Conservation (phyloP, 2,888 invertebrate genomes). For the Erebia aethiops region DNA sequence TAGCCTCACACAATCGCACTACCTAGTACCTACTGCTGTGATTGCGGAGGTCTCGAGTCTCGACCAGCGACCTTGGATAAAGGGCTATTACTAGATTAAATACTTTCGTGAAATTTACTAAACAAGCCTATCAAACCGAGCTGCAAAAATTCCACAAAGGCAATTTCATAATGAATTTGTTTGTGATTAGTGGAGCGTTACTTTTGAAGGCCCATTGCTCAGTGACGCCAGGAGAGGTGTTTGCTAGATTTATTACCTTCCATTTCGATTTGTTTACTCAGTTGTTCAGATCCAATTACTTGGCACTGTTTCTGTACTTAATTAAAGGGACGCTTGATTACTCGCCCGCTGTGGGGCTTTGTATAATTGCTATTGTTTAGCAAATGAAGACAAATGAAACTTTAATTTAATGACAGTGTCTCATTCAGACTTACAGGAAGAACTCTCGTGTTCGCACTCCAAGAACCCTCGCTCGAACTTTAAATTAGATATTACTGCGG, state of each 20-base stretch:
- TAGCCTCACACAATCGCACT: too few species aligned
- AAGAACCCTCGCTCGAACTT: slow-evolving; percentile 60
- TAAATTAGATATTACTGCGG: slow-evolving; percentile 58
- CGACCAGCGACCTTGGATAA: neutral
- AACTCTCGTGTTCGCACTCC: slow-evolving; percentile 60
- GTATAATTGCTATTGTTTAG: slow-evolving; percentile 84
- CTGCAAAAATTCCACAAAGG: slow-evolving; percentile 26
- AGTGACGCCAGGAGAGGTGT: slow-evolving; percentile 76
- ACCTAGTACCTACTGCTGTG: too few species aligned
- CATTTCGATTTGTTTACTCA: slow-evolving; percentile 83
- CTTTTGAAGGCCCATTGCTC: slow-evolving; percentile 58
- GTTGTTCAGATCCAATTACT: slow-evolving; percentile 84
- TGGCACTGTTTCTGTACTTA: slow-evolving; percentile 83
- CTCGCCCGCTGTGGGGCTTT: slow-evolving; percentile 82
- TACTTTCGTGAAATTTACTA: neutral
- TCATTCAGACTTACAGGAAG: slow-evolving; percentile 73
- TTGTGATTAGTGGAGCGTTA: slow-evolving; percentile 49
- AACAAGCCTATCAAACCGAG: slow-evolving; percentile 17
- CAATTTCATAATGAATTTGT: slow-evolving; percentile 36
- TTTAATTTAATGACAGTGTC: slow-evolving; percentile 83
- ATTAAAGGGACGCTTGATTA: slow-evolving; percentile 84
- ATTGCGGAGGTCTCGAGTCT: neutral
- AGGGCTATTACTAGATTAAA: neutral
- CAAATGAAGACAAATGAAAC: slow-evolving; percentile 84
- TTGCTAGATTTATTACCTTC: slow-evolving; percentile 81